Conservation (phyloP, 2,113 vertebrate species). For the Pygathrix nemaeus region DNA sequence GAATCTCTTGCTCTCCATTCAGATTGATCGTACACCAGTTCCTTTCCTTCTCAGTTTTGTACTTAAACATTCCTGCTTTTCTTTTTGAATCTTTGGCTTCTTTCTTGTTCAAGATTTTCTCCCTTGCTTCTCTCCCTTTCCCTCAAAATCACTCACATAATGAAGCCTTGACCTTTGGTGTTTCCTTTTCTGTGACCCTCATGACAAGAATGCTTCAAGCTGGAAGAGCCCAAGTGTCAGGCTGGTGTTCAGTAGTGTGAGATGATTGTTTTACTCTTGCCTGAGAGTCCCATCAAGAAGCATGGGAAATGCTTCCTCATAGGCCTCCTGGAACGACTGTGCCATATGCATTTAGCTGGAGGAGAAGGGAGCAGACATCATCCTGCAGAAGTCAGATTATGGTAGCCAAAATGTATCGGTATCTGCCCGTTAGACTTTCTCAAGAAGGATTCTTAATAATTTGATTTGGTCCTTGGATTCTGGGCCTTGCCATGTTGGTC, state of each 20-base stretch:
- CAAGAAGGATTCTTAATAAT: background rate
- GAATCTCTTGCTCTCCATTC: background rate
- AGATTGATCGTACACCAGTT: background rate
- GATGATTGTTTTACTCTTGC: background rate
- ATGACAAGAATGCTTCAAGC: background rate
- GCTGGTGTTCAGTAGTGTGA: background rate
- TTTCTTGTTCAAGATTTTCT: conserved; percentile 14
- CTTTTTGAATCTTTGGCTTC: background rate
- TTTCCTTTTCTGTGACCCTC: background rate
- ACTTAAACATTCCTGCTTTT: background rate
- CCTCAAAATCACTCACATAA: background rate
- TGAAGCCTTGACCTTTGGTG: background rate
- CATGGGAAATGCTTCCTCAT: background rate
- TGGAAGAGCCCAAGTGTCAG: background rate
- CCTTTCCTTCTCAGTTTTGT: conserved; percentile 18
- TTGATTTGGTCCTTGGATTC: background rate
- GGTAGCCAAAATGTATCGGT: background rate
- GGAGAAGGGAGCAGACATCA: background rate
- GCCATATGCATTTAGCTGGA: background rate
- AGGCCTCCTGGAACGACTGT: background rate
- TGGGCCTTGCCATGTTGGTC: background rate
- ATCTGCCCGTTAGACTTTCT: background rate
- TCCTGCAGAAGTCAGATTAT: background rate
- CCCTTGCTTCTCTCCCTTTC: background rate
- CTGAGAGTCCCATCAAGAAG: background rate